Evolutionary conservation across 2,888 invertebrate species (phyloP), one percentile per base, ranked within the genome.

Genomic region (Melangyna quadrimaculata): DNA sequence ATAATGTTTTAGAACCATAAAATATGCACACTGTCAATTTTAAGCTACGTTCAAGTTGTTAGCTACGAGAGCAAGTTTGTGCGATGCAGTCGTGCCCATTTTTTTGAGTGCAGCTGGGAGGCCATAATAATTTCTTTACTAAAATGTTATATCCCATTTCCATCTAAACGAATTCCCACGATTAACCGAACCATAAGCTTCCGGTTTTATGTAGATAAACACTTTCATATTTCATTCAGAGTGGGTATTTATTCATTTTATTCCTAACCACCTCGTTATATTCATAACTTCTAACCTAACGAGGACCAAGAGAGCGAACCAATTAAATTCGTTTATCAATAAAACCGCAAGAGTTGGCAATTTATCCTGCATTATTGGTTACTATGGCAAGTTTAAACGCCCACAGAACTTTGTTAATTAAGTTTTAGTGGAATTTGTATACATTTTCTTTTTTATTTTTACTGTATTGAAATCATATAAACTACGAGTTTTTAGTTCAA

Each of bases 301-400:
- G 27, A 53, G 27, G n/a, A 7, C 27, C 14, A n/a, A 14, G 9
- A 53, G 12, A 12, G 22, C 27, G 8, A 53, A 24, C 24, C 51
- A 53, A 53, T 53, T 53, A 53, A 53, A 12, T 29, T 57, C 27
- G 51, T 35, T 43, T 51, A 63, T 37, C 19, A 24, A 35, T 19
- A 51, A 32, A 72, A 51, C 37, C 51, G 37, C 48, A 63, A 51
- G 59, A 61, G 27, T 61, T 59, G 14, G 48, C 37, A 32, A 37
- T 73, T 61, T 51, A 51, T 61, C 63, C 19, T 72, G 19, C 48
- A n/a, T n/a, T n/a, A n/a, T n/a, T n/a, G n/a, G n/a, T n/a, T n/a
- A n/a, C n/a, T n/a, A n/a, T n/a, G n/a, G n/a, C n/a, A n/a, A n/a
- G n/a, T n/a, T n/a, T n/a, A n/a, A 32, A 45, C 10, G 24, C 19